phyloP scores from a whole-genome alignment of 2,113 vertebrate species.

The Amphiprion ocellaris region DNA sequence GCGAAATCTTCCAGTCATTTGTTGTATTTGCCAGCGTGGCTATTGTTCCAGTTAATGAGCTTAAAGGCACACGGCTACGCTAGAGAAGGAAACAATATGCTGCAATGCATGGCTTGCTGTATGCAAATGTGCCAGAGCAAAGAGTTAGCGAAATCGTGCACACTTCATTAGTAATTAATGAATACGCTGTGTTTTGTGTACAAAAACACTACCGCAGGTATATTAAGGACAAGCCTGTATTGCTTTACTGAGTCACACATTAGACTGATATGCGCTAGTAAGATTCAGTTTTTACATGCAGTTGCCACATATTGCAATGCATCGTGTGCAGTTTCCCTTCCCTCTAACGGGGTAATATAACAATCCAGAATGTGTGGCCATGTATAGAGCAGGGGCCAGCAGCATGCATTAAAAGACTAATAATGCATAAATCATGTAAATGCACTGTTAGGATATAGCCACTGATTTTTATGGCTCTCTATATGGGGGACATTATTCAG shows the following conservation, averaged over 20 bases:
- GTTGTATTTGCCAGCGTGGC: conserved; percentile 46
- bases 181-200: conserved; percentile 32
- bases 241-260: conserved; percentile 28
- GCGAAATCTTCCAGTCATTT: conserved; percentile 48
- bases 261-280: conserved; percentile 12
- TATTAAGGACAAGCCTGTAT: conserved; percentile 42
- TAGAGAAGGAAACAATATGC: conserved; percentile 8
- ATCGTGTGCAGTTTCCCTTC: conserved; percentile 21
- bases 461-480: conserved; percentile 59
- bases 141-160: conserved; percentile 34
- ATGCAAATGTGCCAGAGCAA: conserved; percentile 61
- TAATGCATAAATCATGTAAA: conserved; percentile 71
- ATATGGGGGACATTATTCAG: conserved; percentile 57
- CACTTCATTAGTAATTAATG: conserved; percentile 59
- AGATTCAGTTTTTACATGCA: conserved; percentile 42
- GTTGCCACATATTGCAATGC: conserved; percentile 21
- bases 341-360: conserved; percentile 26
- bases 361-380: conserved; percentile 42
- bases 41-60: conserved; percentile 73
- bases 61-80: conserved; percentile 14
- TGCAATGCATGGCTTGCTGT: conserved; percentile 53
- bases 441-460: conserved; percentile 53
- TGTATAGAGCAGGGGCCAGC: conserved; percentile 25
- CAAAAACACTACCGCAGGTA: conserved; percentile 42
- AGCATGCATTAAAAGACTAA: conserved; percentile 59